These are phyloP conservation scores for Drosophila setifemur DNA, from an alignment of 1,140 invertebrate species.

Conservation along the genomic window DNA sequence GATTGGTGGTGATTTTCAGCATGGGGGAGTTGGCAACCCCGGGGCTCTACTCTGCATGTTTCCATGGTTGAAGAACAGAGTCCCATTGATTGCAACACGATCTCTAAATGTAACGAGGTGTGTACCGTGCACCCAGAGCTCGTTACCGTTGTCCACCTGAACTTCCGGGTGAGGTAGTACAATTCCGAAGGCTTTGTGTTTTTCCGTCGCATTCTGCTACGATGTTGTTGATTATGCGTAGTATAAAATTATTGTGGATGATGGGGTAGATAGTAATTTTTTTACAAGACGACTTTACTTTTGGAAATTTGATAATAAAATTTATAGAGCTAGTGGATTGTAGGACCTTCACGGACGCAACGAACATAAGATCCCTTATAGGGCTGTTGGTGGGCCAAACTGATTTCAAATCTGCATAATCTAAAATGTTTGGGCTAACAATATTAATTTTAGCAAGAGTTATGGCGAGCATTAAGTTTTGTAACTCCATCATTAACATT, in stretches of 20 bases:
- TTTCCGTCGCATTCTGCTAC: not conserved
- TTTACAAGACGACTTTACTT: no score
- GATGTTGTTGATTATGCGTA: not conserved
- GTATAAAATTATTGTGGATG: not conserved
- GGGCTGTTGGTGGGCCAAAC: no score
- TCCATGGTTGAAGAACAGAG: not conserved
- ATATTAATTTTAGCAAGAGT: constrained; percentile 9
- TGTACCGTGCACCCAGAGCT: constrained; percentile 4
- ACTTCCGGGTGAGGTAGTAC: not conserved
- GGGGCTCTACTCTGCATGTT: not conserved
- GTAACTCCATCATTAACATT: constrained; percentile 11
- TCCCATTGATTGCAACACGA: constrained; percentile 7
- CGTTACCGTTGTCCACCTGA: constrained; percentile 8
- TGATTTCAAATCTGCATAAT: constrained; percentile 23
- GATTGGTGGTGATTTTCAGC: constrained; percentile 14
- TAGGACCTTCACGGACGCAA: not conserved
- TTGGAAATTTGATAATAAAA: no score
- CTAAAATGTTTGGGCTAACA: constrained; percentile 32
- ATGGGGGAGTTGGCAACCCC: not conserved
- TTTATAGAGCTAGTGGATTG: not conserved
- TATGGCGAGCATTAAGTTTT: constrained; percentile 29
- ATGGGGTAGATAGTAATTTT: not conserved
- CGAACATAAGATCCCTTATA: not conserved
- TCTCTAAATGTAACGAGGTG: constrained; percentile 1
- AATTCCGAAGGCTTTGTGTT: not conserved